Evolutionary conservation across 1,140 invertebrate genomes (phyloP), one percentile per base, ranked within the genome.

Genomic region (Drosophila santomea): DNA sequence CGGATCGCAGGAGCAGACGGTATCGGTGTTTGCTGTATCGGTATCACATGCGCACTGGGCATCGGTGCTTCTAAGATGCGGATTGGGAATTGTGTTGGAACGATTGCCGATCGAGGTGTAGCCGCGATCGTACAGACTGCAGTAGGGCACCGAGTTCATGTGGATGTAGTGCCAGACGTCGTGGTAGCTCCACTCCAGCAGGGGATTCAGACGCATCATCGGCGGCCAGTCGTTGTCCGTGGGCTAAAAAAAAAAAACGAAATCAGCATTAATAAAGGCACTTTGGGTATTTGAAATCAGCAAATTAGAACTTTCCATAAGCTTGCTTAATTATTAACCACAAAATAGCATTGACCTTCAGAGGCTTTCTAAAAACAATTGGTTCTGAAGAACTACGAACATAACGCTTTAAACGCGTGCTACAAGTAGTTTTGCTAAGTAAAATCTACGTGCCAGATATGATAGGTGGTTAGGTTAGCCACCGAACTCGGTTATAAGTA

Each of bases 121-220:
- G 94, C 98, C 98, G 91, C 94, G 91, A 91, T 98, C 96, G 92
- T 99, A 99, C 0, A 99, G 93, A 17, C 93, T 93, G 91, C 98
- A 99, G 90, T 98, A 99, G 45, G 97, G 96, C 48, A 99, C 94
- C 68, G 95, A 93, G 45, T 96, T 93, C 15, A 94, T 91, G 11
- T 96, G 92, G 7, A 99, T 93, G 86, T 98, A 99, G 60, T 94
- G 94, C 98, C 98, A 99, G 52, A 99, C 95, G 81, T 98, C 95
- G 44, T 94, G 94, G 91, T 98, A 99, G 8, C 94, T 94, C 98
- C 98, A 99, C 77, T 98, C 94, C 6, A 99, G 93, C 25, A 99
- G 93, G 0, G 98, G 98, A 92, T 95, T 97, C 8, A 99, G 95
- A 25, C 98, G 93, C 94, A 98, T 96, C 59, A 98, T 93, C 85